Percentiles rank a stretch among this genome's conserved stretches.
Conservation (phyloP, 1,140 invertebrate species). For the Limonius californicus region DNA sequence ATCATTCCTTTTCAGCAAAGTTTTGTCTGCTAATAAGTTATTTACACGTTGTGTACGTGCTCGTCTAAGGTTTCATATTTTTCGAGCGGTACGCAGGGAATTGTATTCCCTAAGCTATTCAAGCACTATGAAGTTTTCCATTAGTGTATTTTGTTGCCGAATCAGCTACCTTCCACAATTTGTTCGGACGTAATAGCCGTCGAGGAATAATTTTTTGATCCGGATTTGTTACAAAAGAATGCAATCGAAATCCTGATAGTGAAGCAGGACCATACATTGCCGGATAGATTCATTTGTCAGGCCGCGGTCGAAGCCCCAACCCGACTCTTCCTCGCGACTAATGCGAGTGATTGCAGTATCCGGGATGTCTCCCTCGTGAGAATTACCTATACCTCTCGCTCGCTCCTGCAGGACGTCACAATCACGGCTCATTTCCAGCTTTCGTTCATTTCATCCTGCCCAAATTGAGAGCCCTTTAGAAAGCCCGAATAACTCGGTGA, state of each 20-base stretch:
- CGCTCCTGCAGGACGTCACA: conserved; percentile 28
- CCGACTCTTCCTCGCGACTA: conserved; percentile 19
- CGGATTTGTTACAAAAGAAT: conserved; percentile 3
- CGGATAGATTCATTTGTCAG: conserved; percentile 33
- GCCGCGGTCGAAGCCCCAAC: no score
- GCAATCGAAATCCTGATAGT: background rate
- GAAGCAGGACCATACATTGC: background rate
- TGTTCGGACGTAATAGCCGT: background rate
- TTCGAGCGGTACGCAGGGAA: no score
- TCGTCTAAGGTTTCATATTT: no score
- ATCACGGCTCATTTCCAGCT: conserved; percentile 34
- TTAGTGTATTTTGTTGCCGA: no score
- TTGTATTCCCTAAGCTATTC: no score
- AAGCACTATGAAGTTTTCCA: no score
- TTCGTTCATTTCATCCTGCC: conserved; percentile 26
- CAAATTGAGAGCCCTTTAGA: conserved; percentile 19
- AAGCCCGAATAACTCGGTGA: conserved; percentile 4
- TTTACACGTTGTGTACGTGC: no score
- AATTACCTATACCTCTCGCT: conserved; percentile 19
- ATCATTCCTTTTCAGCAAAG: no score
- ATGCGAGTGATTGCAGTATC: conserved; percentile 34
- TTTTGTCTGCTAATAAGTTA: no score
- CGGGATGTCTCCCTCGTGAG: conserved; percentile 34
- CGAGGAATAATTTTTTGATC: background rate
- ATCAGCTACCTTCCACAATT: no score